These are phyloP conservation scores for Panagrolaimus sp. DNA, from an alignment of 1,140 invertebrate species.

Conservation along the genomic window DNA sequence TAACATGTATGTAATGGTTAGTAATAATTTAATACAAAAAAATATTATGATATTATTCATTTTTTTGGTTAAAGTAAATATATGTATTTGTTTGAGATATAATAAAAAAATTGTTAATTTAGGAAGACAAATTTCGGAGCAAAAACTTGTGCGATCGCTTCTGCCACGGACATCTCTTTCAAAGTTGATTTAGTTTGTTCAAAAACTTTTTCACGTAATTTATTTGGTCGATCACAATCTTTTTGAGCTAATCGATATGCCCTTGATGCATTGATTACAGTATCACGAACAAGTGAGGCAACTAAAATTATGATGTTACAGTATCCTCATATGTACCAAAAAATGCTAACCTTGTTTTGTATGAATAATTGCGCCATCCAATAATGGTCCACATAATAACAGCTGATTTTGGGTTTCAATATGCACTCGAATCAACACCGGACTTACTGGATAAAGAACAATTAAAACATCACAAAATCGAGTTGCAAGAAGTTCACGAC, in stretches of 20 bases:
- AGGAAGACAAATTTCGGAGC: constrained; percentile 21
- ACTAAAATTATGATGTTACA: constrained; percentile 70
- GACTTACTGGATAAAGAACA: constrained; percentile 80
- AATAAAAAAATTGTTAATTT: constrained; percentile 4
- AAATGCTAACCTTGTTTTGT: neutral
- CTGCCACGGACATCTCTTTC: constrained; percentile 38
- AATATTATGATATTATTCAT: too few relatives aligned
- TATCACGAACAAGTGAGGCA: constrained; percentile 76
- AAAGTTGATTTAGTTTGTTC: constrained; percentile 36
- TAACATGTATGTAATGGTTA: too few relatives aligned
- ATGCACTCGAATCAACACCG: constrained; percentile 44
- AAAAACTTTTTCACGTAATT: constrained; percentile 53
- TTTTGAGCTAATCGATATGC: constrained; percentile 47
- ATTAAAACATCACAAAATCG: constrained; percentile 98
- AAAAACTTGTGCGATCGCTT: constrained; percentile 39
- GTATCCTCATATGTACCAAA: neutral
- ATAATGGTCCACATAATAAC: constrained; percentile 89
- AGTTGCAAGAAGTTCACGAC: constrained; percentile 91
- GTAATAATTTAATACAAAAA: too few relatives aligned
- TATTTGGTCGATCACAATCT: constrained; percentile 48
- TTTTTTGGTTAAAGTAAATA: neutral
- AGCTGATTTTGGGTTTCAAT: constrained; percentile 65
- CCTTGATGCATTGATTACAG: constrained; percentile 56
- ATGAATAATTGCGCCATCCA: constrained; percentile 80
- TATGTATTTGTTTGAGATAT: neutral